Percentiles rank a stretch among this genome's conserved stretches.
phyloP scores from a whole-genome alignment of 92 coral and sea anemone genomes.

The Porites cylindrica region DNA sequence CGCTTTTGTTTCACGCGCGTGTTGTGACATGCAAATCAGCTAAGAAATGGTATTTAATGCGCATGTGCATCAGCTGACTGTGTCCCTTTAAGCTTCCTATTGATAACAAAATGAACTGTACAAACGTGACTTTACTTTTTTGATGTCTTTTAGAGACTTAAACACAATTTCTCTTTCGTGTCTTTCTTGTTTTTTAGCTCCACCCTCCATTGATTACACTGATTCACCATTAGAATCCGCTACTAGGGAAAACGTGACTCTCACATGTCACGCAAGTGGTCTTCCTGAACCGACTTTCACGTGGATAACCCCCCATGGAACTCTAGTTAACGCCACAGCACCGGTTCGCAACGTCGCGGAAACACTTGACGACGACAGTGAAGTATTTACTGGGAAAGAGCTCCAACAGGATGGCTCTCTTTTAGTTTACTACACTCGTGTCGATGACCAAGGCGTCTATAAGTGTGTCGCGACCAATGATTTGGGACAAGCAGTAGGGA shows the following conservation, averaged over 20 bases:
- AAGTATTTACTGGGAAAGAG: slow-evolving; percentile 20
- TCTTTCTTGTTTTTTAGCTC: slow-evolving; percentile 25
- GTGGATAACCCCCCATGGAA: slow-evolving; percentile 69
- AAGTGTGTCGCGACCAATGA: slow-evolving; percentile 67
- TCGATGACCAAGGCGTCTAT: slow-evolving; percentile 64
- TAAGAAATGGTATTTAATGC: too few species aligned
- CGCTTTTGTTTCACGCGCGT: too few species aligned
- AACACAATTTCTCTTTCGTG: too few species aligned
- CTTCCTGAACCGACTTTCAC: slow-evolving; percentile 55
- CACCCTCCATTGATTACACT: slow-evolving; percentile 47
- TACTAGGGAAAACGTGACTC: slow-evolving; percentile 69
- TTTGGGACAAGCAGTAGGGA: slow-evolving; percentile 49
- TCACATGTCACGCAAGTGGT: slow-evolving; percentile 72
- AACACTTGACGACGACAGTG: slow-evolving; percentile 59
- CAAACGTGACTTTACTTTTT: not conserved
- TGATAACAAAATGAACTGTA: too few species aligned
- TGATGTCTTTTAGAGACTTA: too few species aligned
- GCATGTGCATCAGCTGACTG: too few species aligned
- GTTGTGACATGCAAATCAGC: too few species aligned
- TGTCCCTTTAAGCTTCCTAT: too few species aligned
- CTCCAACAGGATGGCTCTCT: slow-evolving; percentile 73
- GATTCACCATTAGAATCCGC: slow-evolving; percentile 52
- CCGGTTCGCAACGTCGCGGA: slow-evolving; percentile 31
- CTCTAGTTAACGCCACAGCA: slow-evolving; percentile 27
- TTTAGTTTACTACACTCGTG: slow-evolving; percentile 56